Conservation (phyloP, 2,113 vertebrate species). For the Corythaixoides concolor region DNA sequence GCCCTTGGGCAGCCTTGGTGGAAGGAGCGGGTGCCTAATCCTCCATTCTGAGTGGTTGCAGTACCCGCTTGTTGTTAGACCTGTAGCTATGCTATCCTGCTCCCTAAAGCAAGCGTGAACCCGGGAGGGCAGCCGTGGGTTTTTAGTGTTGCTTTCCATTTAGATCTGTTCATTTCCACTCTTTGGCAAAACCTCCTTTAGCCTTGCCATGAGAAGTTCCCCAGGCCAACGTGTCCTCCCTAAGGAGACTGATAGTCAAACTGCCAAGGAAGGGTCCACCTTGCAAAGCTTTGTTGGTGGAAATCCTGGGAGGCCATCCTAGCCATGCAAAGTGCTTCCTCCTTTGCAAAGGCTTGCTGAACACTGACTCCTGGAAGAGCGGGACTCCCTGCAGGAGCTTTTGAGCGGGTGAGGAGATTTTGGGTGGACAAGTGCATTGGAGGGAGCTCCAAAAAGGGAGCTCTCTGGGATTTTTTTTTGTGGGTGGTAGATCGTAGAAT, state of each 20-base stretch:
- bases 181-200: neutral
- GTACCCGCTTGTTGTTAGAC: neutral
- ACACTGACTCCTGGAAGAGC: too few relatives aligned
- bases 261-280: neutral
- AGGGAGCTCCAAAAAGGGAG: neutral
- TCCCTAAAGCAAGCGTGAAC: too few relatives aligned
- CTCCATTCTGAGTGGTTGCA: too few relatives aligned
- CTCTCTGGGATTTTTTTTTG: neutral
- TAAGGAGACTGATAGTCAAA: neutral
- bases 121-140: neutral
- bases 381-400: neutral
- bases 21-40: neutral
- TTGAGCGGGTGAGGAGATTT: neutral
- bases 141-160: neutral
- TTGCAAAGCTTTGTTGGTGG: rapidly evolving
- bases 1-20: neutral
- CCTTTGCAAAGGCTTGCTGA: neutral
- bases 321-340: neutral
- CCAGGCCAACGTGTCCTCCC: too few relatives aligned
- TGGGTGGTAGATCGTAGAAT: neutral
- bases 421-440: neutral
- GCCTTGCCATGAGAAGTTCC: neutral
- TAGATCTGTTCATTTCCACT: neutral
- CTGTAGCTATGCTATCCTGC: neutral
- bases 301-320: neutral